Conservation (phyloP, 2,888 invertebrate species). For the Enchytraeus crypticus region DNA sequence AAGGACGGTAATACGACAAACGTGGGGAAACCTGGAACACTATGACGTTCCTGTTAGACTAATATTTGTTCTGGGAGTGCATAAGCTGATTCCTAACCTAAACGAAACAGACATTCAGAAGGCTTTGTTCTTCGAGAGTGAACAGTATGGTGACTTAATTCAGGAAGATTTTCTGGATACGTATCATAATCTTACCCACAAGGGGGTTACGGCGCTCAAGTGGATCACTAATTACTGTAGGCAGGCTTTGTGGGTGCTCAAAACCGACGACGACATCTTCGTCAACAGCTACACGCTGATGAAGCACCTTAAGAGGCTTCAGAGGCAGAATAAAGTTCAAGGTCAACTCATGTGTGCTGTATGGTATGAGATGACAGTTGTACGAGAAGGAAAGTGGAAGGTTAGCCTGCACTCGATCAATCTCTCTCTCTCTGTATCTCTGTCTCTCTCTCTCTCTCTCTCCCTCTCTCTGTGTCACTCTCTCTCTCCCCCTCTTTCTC, state of each 20-base stretch:
- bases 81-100: background rate
- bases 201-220: slow-evolving; percentile 48
- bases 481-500: too few species aligned
- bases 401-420: too few species aligned
- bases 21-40: slow-evolving; percentile 40
- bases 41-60: slow-evolving; percentile 34
- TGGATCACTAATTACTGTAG: slow-evolving; percentile 47
- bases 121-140: slow-evolving; percentile 35
- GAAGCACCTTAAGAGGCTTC: slow-evolving; percentile 24
- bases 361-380: slow-evolving; percentile 46
- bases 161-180: slow-evolving; percentile 48
- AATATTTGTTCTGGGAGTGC: slow-evolving; percentile 35
- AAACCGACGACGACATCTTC: slow-evolving; percentile 51
- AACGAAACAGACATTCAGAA: slow-evolving; percentile 27
- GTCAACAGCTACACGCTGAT: slow-evolving; percentile 50
- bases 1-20: slow-evolving; percentile 41
- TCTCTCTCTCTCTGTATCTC: too few species aligned
- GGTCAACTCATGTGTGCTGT: slow-evolving; percentile 43
- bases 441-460: too few species aligned
- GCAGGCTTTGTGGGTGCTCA: slow-evolving; percentile 44
- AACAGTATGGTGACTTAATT: slow-evolving; percentile 42
- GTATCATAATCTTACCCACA: slow-evolving; percentile 50
- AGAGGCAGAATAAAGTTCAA: slow-evolving; percentile 12
- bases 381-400: slow-evolving; percentile 51
- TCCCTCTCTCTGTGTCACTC: too few species aligned